Evolutionary conservation across 1,140 invertebrate species (phyloP), one percentile per base, ranked within the genome.

Genomic region (Apolygus lucorum): DNA sequence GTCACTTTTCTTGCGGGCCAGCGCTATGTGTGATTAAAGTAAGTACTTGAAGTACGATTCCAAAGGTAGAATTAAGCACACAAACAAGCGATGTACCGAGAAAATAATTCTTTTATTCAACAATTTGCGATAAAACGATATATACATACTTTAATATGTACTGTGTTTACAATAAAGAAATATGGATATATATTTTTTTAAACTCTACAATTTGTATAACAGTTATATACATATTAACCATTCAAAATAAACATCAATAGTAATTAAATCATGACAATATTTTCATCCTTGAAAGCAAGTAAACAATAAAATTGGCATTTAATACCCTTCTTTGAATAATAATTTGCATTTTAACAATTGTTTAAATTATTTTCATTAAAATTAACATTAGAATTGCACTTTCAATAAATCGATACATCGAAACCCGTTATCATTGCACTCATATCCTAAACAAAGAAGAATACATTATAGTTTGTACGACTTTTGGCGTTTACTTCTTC

Each of bases 381-480:
- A 59, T 59, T 59, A 66, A 66, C 28, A 29, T 66, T 27, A 66
- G 64, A 66, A 66, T 66, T 66, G 64, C 64, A 66, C 64, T 66
- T 66, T 66, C n/a, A 21, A 34, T 8, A 25, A 25, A 66, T 66
- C 29, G 27, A 66, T 29, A 34, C 27, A 28, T 66, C 64, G 28
- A 66, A 66, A 66, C 64, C 64, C 64, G 64, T 66, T 42, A 66
- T 34, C 17, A 66, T 66, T 66, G 64, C 64, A 66, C 64, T 66
- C 64, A 66, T 29, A 66, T 26, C 64, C 64, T 66, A 66, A 21
- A 34, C n/a, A n/a, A n/a, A 25, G 17, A 63, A 29, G 28, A 66
- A 66, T 66, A 66, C 64, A 28, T 66, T 66, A 66, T 66, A 66
- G 64, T 66, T 28, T 66, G 64, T 66, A 66, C 64, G 64, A 66